A percentile compares a stretch with the other conserved stretches of the same genome.
Conservation (phyloP, 2,888 invertebrate genomes). For the Diarsia rubi region DNA sequence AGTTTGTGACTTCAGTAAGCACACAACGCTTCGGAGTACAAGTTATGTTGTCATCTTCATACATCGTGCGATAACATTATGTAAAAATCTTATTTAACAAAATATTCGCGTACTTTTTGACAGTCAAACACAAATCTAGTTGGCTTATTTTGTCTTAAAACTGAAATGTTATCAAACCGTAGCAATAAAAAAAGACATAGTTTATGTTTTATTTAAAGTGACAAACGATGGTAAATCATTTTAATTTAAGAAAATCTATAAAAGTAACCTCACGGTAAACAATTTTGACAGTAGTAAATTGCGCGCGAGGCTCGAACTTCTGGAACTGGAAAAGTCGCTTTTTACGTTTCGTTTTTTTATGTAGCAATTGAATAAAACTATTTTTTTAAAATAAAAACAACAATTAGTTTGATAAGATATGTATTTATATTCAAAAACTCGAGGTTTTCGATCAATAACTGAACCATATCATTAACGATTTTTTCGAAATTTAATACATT, state of each 20-base stretch:
- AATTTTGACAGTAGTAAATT: slow-evolving; percentile 86
- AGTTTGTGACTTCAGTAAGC: slow-evolving; percentile 90
- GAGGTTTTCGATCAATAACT: not conserved
- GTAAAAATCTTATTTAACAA: slow-evolving; percentile 81
- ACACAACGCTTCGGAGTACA: slow-evolving; percentile 90
- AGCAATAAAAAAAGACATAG: slow-evolving; percentile 33
- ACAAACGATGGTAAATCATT: slow-evolving; percentile 44
- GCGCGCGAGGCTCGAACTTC: slow-evolving; percentile 82
- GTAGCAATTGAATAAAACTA: not conserved
- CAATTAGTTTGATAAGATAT: not conserved
- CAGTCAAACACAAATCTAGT: slow-evolving; percentile 81
- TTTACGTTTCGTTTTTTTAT: slow-evolving; percentile 45
- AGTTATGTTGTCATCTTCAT: slow-evolving; percentile 89
- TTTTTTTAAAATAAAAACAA: not conserved
- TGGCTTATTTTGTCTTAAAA: slow-evolving; percentile 74
- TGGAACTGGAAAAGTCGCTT: slow-evolving; percentile 48
- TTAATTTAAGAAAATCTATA: slow-evolving; percentile 53
- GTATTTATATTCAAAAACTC: not conserved
- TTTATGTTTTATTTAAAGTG: slow-evolving; percentile 34
- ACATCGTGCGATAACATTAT: slow-evolving; percentile 89
- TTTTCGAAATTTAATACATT: not conserved
- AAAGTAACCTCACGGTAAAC: slow-evolving; percentile 87
- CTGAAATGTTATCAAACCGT: slow-evolving; percentile 40
- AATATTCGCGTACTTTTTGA: slow-evolving; percentile 89
- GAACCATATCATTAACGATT: not conserved